Percentiles rank a stretch among this genome's conserved stretches.
These are phyloP conservation scores for Drosophila fungiperda DNA, from an alignment of 2,888 invertebrate species.

Conservation along the genomic window DNA sequence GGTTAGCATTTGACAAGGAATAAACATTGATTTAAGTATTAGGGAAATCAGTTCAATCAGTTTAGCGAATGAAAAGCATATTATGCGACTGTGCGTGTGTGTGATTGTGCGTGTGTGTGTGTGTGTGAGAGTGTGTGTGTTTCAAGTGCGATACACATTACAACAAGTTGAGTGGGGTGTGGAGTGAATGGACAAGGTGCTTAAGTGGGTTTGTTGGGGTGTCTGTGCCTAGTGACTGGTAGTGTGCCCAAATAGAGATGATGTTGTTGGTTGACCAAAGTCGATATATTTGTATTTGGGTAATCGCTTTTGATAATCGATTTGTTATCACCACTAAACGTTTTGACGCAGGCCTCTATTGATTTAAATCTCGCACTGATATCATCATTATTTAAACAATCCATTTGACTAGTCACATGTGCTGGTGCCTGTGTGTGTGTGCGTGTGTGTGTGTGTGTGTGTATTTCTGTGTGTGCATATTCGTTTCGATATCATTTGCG, in stretches of 20 bases:
- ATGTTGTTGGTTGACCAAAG: no score
- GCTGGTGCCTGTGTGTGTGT: neutral
- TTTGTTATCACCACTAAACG: neutral
- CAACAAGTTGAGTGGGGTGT: neutral
- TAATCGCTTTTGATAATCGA: neutral
- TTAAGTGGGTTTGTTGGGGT: neutral
- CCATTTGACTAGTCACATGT: neutral
- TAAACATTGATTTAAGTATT: neutral
- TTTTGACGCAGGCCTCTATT: no score
- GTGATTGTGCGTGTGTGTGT: neutral
- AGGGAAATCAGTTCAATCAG: neutral
- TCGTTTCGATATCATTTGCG: conserved; percentile 63
- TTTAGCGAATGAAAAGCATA: conserved; percentile 1
- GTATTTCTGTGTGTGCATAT: conserved; percentile 12
- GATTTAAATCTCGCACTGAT: neutral
- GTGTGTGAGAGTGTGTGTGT: neutral
- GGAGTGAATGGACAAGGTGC: neutral
- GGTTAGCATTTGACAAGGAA: neutral
- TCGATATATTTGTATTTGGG: neutral
- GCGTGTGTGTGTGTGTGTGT: conserved; percentile 1
- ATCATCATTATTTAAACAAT: neutral
- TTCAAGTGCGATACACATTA: neutral
- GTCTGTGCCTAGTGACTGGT: neutral
- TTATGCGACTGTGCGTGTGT: neutral
- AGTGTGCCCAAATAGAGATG: neutral